A percentile compares a stretch with the other conserved stretches of the same genome.
phyloP scores from a whole-genome alignment of 2,797 vertebrate species.

The Setipinna tenuifilis region DNA sequence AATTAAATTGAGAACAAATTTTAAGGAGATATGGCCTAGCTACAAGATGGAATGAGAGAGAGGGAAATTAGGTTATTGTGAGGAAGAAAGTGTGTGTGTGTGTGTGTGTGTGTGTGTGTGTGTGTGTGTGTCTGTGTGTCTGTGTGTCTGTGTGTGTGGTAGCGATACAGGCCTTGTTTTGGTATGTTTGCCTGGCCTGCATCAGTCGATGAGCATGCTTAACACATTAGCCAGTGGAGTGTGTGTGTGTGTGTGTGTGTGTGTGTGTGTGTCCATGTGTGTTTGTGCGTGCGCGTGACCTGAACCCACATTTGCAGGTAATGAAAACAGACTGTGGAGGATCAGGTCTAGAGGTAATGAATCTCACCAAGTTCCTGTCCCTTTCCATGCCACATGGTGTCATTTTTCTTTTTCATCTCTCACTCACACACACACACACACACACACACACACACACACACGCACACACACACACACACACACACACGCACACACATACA shows the following conservation, averaged over 20 bases:
- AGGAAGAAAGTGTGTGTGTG: neutral
- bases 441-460: too few relatives aligned
- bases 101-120: neutral
- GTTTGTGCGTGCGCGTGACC: neutral
- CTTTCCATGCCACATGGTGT: neutral
- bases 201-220: too few relatives aligned
- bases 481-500: too few relatives aligned
- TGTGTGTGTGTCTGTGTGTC: neutral
- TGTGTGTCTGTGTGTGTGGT: neutral
- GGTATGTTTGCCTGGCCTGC: too few relatives aligned
- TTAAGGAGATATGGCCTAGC: too few relatives aligned
- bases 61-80: neutral
- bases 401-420: conserved; percentile 3
- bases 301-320: conserved; percentile 23
- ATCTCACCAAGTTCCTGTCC: conserved; percentile 24
- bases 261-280: neutral
- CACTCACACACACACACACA: too few relatives aligned
- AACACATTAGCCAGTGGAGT: too few relatives aligned
- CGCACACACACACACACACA: too few relatives aligned
- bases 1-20: neutral
- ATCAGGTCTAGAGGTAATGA: neutral
- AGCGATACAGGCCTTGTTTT: too few relatives aligned
- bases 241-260: too few relatives aligned
- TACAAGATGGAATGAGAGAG: neutral
- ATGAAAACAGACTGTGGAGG: conserved; percentile 13